Base-by-base conservation (phyloP, 2,888 invertebrate genomes). In the Lithophane leautieri region DNA sequence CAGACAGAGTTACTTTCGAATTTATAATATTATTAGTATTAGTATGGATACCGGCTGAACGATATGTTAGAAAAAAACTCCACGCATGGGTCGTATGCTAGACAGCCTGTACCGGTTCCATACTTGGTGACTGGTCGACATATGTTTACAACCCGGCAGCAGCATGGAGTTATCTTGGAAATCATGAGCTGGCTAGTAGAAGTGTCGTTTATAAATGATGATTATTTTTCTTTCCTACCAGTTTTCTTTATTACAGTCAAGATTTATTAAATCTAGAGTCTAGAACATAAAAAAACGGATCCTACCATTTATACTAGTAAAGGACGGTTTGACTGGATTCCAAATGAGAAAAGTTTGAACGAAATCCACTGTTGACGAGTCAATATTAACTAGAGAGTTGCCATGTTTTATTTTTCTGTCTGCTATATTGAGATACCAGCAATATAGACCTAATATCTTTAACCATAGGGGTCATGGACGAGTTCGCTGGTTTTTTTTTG, bases 341-440 rank as follows among this genome's bases (percentile, higher is more conserved):
- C 89, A 95, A 96, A 96, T 96, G 96, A 96, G 96, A 95, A 96
- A 96, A 96, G 96, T 96, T 96, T 92, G 87, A 90, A 94, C 94
- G 93, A 94, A 95, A 94, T 92, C 91, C 91, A 90, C 89, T 93
- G 94, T 94, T 94, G 94, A 94, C 94, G 95, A 95, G 96, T 95
- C 96, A 95, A 96, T 95, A 95, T 95, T 94, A 94, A 94, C 94
- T 94, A 94, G 94, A 93, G 93, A 93, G 90, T 87, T 83, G 83
- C 93, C 85, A 90, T 86, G 73, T 91, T 93, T 88, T 83, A 76
- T 84, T 65, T 86, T 74, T 77, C 77, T 42, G 44, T 79, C 73
- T 44, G 68, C 34, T 81, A 71, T 70, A 66, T 70, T 71, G 25
- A 28, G 11, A 28, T 19, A 2, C 25, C 40, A 22, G 52, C 3